Evolutionary conservation across 2,797 vertebrate genomes (phyloP).

Genomic region (Melanotaenia pygmaea): DNA sequence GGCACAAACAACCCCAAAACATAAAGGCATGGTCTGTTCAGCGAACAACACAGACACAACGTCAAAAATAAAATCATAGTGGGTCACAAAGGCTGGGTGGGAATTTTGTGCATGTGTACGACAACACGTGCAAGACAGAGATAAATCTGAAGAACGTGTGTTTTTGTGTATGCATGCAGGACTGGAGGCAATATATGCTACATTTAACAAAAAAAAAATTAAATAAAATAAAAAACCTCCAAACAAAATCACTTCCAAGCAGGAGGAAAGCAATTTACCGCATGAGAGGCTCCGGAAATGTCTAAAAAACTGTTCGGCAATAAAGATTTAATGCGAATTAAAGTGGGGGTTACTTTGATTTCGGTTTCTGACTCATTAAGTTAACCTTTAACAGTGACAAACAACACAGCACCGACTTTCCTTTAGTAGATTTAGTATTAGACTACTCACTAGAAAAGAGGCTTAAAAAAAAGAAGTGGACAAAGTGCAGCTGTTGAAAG

Average conservation of each 20-base stretch:
- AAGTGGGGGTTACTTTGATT: conserved; percentile 52
- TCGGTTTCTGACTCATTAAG: conserved; percentile 57
- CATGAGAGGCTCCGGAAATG: conserved; percentile 54
- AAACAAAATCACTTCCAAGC: conserved; percentile 49
- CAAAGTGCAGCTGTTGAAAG: conserved; percentile 50
- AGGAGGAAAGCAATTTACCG: conserved; percentile 64
- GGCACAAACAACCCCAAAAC: conserved; percentile 63
- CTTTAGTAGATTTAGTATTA: background rate
- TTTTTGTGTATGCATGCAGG: conserved; percentile 21
- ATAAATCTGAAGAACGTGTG: conserved; percentile 30
- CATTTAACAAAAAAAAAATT: conserved; percentile 23
- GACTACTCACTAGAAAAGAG: conserved; percentile 35
- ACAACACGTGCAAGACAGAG: conserved; percentile 30
- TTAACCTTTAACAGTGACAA: conserved; percentile 54
- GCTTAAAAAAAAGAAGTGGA: conserved; percentile 33
- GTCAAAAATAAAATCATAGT: conserved; percentile 42
- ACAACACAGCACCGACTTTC: background rate
- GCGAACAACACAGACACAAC: conserved; percentile 47
- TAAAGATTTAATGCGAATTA: conserved; percentile 52
- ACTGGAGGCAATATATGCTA: conserved; percentile 36
- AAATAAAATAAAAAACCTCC: background rate
- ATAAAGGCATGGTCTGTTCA: conserved; percentile 52
- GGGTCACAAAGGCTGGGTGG: conserved; percentile 38
- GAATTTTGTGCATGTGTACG: conserved; percentile 29
- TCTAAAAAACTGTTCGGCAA: conserved; percentile 39